Base-by-base conservation (phyloP, 2,888 invertebrate genomes). In the Drosophila austrosaltans region DNA sequence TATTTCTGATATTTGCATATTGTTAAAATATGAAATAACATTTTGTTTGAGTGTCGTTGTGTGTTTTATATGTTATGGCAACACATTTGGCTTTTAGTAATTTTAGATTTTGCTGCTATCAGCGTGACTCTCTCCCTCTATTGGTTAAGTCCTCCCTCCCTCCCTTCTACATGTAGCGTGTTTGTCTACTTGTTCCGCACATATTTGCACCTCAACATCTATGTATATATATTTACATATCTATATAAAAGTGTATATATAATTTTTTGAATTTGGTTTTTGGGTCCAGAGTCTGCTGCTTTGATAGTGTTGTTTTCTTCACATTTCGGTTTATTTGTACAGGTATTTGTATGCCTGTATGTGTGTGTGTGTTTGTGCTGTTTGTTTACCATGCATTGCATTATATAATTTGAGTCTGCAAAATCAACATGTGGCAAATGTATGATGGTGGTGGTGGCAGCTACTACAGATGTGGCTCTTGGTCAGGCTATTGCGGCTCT, bases 221-320 rank as follows among this genome's bases (percentile, higher is more conserved):
- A 60, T 28, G 30, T 10, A 36, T 25, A 4, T n/a, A 40, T 28
- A 22, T 44, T 20, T 44, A 44, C 7, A 16, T 44, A 53, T 53
- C 5, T 53, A 53, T 28, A 10, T n/a, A 36, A 1, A 36, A 8
- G 8, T 22, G 5, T n/a, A 40, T 42, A 25, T 42, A 59, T 16
- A 7, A 12, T 63, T 63, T 63, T 56, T 75, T 61, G 66, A 56
- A 54, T 40, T 70, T 25, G 69, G 60, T 57, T 59, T 53, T 28
- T 30, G 54, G 32, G 36, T 32, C 22, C 58, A 60, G 60, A 58
- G 53, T 42, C 60, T 56, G 58, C 72, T 76, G 58, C 72, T 76
- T 80, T 76, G 76, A 80, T 73, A 81, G 78, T 80, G 72, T 81
- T 87, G 76, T 78, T 82, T 82, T 79, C 76, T 87, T 82, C 71